These are phyloP conservation scores for Anhinga anhinga DNA, from an alignment of 2,113 vertebrate species.

Conservation along the genomic window DNA sequence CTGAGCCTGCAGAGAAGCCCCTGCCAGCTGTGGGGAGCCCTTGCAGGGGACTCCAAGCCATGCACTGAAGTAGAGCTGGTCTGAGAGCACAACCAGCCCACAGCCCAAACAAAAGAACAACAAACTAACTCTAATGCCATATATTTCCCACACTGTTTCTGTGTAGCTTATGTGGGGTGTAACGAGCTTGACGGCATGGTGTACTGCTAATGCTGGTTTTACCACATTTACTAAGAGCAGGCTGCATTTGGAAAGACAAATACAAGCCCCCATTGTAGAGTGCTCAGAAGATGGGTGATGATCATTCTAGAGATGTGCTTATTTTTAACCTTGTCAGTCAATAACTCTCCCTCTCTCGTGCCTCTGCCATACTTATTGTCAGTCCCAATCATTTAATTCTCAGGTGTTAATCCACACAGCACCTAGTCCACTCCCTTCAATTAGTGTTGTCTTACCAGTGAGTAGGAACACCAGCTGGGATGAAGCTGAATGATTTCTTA, in stretches of 20 bases:
- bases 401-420: not conserved
- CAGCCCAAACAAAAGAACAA: not conserved
- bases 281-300: not conserved
- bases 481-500: not conserved
- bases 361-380: not conserved
- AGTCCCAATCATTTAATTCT: not conserved
- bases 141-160: not conserved
- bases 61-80: not conserved
- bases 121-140: not conserved
- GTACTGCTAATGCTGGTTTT: not conserved
- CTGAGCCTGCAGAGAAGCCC: not conserved
- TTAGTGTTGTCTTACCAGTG: not conserved
- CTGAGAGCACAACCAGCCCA: not conserved
- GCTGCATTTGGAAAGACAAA: not conserved
- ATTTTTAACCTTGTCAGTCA: not conserved
- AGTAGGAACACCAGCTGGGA: not conserved
- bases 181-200: fast-evolving
- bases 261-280: not conserved
- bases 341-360: not conserved
- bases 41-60: not conserved
- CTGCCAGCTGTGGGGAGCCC: not conserved
- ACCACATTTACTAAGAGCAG: not conserved
- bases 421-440: not conserved
- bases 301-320: fast-evolving
- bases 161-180: not conserved